Evolutionary conservation across 1,140 invertebrate species (phyloP).

Genomic region (Drosophila sp.): DNA sequence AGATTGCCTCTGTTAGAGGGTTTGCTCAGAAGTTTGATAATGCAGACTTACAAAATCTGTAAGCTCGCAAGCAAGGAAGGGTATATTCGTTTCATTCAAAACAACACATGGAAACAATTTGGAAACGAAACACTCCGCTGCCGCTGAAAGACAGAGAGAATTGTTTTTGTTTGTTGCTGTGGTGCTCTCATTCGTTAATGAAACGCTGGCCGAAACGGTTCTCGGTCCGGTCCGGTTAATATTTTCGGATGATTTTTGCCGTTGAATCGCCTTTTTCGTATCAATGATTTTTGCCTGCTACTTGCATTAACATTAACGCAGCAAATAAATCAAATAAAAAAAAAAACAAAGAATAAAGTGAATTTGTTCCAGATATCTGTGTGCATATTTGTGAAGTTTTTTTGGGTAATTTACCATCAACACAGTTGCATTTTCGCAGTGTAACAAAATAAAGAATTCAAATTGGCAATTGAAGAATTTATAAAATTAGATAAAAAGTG

Average conservation of each 20-base stretch:
- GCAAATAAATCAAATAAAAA: neutral
- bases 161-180: constrained; percentile 9
- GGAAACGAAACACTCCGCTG: neutral
- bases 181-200: constrained; percentile 24
- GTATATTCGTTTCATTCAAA: neutral
- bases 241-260: constrained; percentile 9
- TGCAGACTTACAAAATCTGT: neutral
- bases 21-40: neutral
- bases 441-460: neutral
- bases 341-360: neutral
- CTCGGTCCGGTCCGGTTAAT: constrained; percentile 16
- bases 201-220: constrained; percentile 25
- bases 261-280: constrained; percentile 8
- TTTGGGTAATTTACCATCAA: constrained; percentile 1
- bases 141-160: constrained; percentile 4
- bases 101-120: constrained; percentile 3
- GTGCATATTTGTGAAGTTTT: neutral
- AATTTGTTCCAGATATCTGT: neutral
- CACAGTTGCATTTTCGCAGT: neutral
- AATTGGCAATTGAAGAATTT: constrained; percentile 16
- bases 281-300: constrained; percentile 13
- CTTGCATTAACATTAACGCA: constrained; percentile 5
- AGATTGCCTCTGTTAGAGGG: neutral
- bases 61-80: neutral
- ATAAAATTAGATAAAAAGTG: constrained; percentile 1